Evolutionary conservation across 1,140 invertebrate species (phyloP).

Genomic region (Luehdorfia chinensis): DNA sequence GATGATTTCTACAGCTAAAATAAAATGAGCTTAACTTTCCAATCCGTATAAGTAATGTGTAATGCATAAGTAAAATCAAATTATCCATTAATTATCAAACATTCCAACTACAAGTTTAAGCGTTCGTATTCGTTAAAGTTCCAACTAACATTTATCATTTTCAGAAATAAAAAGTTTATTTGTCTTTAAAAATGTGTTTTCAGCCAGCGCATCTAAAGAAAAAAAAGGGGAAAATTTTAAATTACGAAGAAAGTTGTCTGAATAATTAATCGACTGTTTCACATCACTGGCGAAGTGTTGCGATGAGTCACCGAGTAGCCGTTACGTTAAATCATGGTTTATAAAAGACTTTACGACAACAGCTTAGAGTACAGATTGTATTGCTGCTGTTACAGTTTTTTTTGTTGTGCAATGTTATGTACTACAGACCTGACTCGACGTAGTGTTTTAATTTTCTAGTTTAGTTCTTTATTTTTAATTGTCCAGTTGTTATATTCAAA

Average conservation of each 20-base stretch:
- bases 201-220: slow-evolving; percentile 6
- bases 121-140: slow-evolving; percentile 4
- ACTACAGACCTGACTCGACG: slow-evolving; percentile 10
- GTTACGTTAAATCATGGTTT: neutral
- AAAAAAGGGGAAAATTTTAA: slow-evolving; percentile 15
- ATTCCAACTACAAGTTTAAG: neutral
- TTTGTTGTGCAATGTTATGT: slow-evolving; percentile 18
- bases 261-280: slow-evolving; percentile 23
- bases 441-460: slow-evolving; percentile 18
- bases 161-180: slow-evolving; percentile 11
- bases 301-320: slow-evolving; percentile 21
- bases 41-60: neutral
- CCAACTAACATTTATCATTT: slow-evolving; percentile 11
- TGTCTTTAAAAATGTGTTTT: slow-evolving; percentile 12
- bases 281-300: slow-evolving; percentile 17
- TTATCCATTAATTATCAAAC: neutral
- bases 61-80: neutral
- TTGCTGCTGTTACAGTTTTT: neutral
- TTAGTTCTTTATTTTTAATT: slow-evolving; percentile 1
- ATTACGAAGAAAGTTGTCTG: slow-evolving; percentile 18
- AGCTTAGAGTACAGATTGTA: neutral
- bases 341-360: slow-evolving; percentile 4
- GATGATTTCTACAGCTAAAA: too few species aligned
- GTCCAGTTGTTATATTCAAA: neutral
- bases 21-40: too few species aligned